Evolutionary conservation across 2,113 vertebrate genomes (phyloP), one percentile per base, ranked within the genome.

Genomic region (Myanophis thanlyinensis): DNA sequence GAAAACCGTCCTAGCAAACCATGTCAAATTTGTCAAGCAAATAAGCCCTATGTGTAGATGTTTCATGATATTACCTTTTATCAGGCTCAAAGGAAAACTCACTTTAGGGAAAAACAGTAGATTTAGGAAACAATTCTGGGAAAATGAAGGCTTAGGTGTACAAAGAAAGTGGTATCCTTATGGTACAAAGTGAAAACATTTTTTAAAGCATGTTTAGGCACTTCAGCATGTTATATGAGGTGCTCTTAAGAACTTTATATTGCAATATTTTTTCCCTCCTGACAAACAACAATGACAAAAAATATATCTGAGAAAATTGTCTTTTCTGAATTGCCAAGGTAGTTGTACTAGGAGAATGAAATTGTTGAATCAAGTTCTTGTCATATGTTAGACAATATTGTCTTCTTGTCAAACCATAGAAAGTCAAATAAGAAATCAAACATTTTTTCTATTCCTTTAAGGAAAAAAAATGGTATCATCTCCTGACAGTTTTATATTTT

Each of bases 341-440:
- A 15, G 92, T 94, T 89, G 51, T 84, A 89, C 84, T 93, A 94
- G 9, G 5, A 25, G 94, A 73, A 59, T 51, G 93, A 93, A 94
- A 93, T 89, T 92, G 89, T 91, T 97, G 97, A 97, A 47, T 97
- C 96, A 97, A 91, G 12, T 87, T 92, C 93, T 94, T 92, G 62
- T 49, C 94, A 95, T 92, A 94, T 46, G 93, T 89, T 92, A 96
- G 91, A 92, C 52, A 46, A 27, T 93, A 94, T 94, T 94, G 95
- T 94, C 92, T 95, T 94, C 53, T 95, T 94, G 89, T 93, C 94
- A 91, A 54, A 95, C 88, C 93, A 93, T 6, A 1, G 88, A 90
- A 93, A 95, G 27, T 89, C 9, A 94, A 91, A 25, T 90, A 85
- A 94, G 53, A 73, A 20, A 54, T 93, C 93, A 91, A 96, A 91